Evolutionary conservation across 2,888 invertebrate genomes (phyloP).

Genomic region (Pammene aurita): DNA sequence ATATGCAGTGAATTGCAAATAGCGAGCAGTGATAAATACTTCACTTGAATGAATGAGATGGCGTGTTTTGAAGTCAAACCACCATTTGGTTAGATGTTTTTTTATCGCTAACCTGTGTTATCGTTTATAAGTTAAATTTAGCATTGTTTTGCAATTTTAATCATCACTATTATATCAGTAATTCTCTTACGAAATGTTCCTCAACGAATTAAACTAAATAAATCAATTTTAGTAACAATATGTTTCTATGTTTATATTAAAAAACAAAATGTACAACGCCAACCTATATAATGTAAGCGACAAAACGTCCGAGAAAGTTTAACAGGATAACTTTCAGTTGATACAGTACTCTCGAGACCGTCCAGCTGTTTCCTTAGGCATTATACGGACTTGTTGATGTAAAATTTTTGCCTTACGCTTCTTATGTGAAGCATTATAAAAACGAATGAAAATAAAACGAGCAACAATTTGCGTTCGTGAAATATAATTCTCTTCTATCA

Average conservation of each 20-base stretch:
- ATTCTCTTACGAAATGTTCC: no score
- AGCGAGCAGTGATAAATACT: constrained; percentile 4
- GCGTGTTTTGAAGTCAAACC: constrained; percentile 2
- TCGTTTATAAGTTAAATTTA: no score
- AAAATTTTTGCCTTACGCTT: neutral
- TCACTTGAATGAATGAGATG: constrained; percentile 12
- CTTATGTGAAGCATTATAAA: neutral
- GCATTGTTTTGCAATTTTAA: no score
- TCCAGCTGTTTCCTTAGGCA: constrained; percentile 49
- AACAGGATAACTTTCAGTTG: constrained; percentile 65
- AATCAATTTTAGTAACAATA: no score
- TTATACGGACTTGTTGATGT: constrained; percentile 50
- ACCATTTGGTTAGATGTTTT: no score
- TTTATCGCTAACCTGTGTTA: no score
- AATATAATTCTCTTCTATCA: no score
- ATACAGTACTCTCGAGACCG: constrained; percentile 56
- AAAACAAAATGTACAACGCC: constrained; percentile 9
- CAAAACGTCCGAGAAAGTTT: constrained; percentile 60
- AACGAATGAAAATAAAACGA: neutral
- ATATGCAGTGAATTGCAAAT: constrained; percentile 18
- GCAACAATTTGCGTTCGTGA: no score
- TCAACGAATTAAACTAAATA: no score
- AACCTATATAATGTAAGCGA: constrained; percentile 49
- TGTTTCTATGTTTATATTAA: no score
- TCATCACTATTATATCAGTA: no score